These are phyloP conservation scores for Turritopsis dohrnii DNA, from an alignment of 30 jellyfish, hydroid and myxozoan species.

Conservation along the genomic window DNA sequence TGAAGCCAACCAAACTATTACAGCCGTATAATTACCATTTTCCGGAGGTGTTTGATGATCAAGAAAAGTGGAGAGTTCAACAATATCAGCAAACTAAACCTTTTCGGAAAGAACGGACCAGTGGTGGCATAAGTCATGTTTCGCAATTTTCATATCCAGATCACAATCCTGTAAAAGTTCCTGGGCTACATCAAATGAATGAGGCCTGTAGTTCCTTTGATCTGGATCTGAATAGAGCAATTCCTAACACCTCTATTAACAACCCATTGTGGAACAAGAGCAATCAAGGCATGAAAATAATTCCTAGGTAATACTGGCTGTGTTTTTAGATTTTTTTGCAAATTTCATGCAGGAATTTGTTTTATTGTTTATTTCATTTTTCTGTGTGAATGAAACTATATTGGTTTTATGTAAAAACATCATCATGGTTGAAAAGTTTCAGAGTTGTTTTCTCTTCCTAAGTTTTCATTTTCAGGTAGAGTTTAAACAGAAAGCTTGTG, in stretches of 20 bases:
- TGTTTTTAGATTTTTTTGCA: no score
- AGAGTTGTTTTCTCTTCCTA: no score
- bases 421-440: no score
- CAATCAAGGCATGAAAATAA: not conserved
- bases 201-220: not conserved
- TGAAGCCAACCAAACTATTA: not conserved
- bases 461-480: no score
- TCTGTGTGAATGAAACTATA: no score
- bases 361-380: no score
- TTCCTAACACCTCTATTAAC: not conserved
- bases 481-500: no score
- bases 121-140: not conserved
- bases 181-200: not conserved
- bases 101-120: not conserved
- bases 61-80: not conserved
- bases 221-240: not conserved
- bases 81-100: not conserved
- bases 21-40: not conserved
- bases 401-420: no score
- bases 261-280: not conserved
- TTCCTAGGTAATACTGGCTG: constrained; percentile 1
- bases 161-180: no score
- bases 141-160: not conserved
- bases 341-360: no score
- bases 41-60: not conserved